Percentiles rank a stretch among this genome's conserved stretches.
Evolutionary conservation across 2,888 invertebrate genomes (phyloP).

Genomic region (Chelonus formosanus): DNA sequence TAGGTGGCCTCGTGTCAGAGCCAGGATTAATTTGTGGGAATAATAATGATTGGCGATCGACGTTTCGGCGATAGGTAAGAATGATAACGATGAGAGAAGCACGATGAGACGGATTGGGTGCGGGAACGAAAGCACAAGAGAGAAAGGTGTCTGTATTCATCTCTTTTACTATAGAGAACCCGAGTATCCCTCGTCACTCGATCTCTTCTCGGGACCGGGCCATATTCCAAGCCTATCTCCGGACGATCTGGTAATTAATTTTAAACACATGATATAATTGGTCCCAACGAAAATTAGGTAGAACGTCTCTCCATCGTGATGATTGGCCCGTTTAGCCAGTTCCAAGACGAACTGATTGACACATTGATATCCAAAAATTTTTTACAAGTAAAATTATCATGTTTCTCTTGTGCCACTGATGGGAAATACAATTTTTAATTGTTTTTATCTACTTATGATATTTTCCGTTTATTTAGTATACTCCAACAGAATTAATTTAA

Average conservation of each 20-base stretch:
- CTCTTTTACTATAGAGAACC: conserved; percentile 27
- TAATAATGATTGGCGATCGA: conserved; percentile 54
- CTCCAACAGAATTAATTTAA: not conserved
- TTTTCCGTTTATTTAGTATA: not conserved
- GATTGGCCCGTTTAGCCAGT: conserved; percentile 47
- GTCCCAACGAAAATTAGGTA: conserved; percentile 54
- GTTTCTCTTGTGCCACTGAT: conserved; percentile 6
- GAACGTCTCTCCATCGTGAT: conserved; percentile 42
- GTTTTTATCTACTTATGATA: not conserved
- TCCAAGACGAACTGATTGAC: conserved; percentile 39
- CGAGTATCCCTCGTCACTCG: conserved; percentile 43
- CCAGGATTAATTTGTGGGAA: conserved; percentile 54
- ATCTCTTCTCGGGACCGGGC: conserved; percentile 38
- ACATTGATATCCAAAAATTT: conserved; percentile 26
- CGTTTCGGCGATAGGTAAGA: conserved; percentile 42
- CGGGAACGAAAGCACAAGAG: conserved; percentile 21
- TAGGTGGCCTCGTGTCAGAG: conserved; percentile 39
- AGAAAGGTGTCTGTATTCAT: not conserved
- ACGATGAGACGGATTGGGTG: conserved; percentile 35
- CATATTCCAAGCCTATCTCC: conserved; percentile 48
- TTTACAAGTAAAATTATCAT: conserved; percentile 15
- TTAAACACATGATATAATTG: conserved; percentile 62
- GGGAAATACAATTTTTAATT: not conserved
- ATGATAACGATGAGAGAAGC: conserved; percentile 43
- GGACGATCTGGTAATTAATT: conserved; percentile 61